These are phyloP conservation scores for Marcusenius ussheri DNA, from an alignment of 2,113 vertebrate genomes.

Conservation along the genomic window DNA sequence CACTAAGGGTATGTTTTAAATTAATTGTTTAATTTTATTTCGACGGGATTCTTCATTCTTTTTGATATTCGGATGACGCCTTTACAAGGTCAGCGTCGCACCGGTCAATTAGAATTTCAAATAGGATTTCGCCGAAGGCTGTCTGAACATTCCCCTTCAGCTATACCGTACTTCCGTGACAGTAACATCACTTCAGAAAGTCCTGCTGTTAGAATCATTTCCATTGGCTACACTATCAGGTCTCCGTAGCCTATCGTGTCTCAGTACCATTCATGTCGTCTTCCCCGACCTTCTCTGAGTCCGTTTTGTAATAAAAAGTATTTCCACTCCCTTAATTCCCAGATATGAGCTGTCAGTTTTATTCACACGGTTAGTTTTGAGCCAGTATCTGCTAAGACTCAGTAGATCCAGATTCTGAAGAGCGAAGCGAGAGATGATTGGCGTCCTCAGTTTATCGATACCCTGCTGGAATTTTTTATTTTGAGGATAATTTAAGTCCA, in stretches of 20 bases:
- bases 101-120: constrained; percentile 10
- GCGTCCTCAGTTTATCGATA: background rate
- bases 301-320: background rate
- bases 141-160: background rate
- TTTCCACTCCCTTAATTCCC: background rate
- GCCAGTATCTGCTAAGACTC: background rate
- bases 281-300: too few species aligned
- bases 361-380: background rate
- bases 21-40: background rate
- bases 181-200: constrained; percentile 1
- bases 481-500: background rate
- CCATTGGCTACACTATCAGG: background rate
- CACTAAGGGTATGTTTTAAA: background rate
- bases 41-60: background rate
- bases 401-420: background rate
- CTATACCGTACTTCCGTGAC: background rate
- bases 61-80: background rate
- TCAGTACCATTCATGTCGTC: background rate
- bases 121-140: background rate
- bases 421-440: background rate
- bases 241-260: background rate
- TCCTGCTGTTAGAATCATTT: background rate
- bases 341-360: background rate
- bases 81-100: background rate
- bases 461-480: background rate